These are phyloP conservation scores for Parambassis ranga DNA, from an alignment of 2,797 vertebrate genomes.

Conservation along the genomic window DNA sequence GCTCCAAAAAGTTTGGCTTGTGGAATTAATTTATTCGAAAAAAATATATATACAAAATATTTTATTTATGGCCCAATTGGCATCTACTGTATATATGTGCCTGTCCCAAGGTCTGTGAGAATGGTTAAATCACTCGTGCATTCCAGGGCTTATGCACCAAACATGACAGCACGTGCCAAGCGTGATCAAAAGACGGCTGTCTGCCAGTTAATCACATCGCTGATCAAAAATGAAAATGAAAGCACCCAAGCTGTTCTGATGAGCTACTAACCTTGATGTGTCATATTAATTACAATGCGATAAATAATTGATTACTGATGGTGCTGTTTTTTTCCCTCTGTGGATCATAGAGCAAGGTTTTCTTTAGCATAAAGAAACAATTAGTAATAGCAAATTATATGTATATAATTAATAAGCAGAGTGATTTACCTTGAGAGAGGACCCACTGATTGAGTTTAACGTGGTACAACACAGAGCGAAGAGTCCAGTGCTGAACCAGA, in stretches of 20 bases:
- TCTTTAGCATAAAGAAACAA: conserved; percentile 27
- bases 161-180: neutral
- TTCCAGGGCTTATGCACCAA: neutral
- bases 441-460: conserved; percentile 93
- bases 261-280: conserved; percentile 45
- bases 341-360: neutral
- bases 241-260: conserved; percentile 25
- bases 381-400: conserved; percentile 6
- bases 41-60: too few relatives aligned
- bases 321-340: conserved; percentile 8
- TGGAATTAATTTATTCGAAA: too few relatives aligned
- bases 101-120: neutral
- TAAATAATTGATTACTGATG: conserved; percentile 24
- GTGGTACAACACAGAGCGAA: conserved; percentile 92
- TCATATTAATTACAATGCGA: conserved; percentile 32
- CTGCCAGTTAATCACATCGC: neutral
- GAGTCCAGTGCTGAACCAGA: conserved; percentile 92
- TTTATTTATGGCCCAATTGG: neutral
- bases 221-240: conserved; percentile 35
- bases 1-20: too few relatives aligned
- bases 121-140: neutral
- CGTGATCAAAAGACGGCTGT: conserved; percentile 4
- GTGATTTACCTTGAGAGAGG: conserved; percentile 89
- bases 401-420: neutral
- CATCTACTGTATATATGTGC: neutral